These are phyloP conservation scores for Brenthis ino DNA, from an alignment of 2,888 invertebrate genomes.

Conservation along the genomic window DNA sequence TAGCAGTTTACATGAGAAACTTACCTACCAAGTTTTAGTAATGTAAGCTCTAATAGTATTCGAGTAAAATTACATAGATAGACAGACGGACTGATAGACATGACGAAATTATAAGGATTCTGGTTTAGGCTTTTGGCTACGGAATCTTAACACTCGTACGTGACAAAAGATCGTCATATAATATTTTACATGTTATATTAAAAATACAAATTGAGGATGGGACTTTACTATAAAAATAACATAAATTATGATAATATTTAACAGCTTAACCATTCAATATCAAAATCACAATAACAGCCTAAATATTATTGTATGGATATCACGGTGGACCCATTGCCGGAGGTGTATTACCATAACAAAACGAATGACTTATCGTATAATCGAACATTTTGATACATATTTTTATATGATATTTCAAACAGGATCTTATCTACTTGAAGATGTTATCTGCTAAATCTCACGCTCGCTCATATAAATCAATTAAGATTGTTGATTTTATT, in stretches of 20 bases:
- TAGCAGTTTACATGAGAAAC: too few species aligned
- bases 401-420: constrained; percentile 45
- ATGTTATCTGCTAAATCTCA: constrained; percentile 55
- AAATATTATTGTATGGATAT: constrained; percentile 33
- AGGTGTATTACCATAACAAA: constrained; percentile 50
- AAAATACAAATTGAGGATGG: neutral
- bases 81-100: too few species aligned
- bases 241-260: constrained; percentile 20
- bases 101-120: too few species aligned
- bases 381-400: constrained; percentile 62
- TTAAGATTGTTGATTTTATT: constrained; percentile 65
- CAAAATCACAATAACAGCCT: constrained; percentile 11
- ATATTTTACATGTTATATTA: constrained; percentile 3
- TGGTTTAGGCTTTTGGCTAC: too few species aligned
- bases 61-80: too few species aligned
- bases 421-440: constrained; percentile 41
- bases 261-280: constrained; percentile 10
- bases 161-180: neutral
- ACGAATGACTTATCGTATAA: constrained; percentile 56
- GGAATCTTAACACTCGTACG: too few species aligned
- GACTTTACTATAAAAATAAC: constrained; percentile 11
- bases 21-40: too few species aligned
- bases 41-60: too few species aligned
- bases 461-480: constrained; percentile 67
- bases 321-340: constrained; percentile 17